phyloP scores from a whole-genome alignment of 2,888 invertebrate species.

The Aporophyla nigra region DNA sequence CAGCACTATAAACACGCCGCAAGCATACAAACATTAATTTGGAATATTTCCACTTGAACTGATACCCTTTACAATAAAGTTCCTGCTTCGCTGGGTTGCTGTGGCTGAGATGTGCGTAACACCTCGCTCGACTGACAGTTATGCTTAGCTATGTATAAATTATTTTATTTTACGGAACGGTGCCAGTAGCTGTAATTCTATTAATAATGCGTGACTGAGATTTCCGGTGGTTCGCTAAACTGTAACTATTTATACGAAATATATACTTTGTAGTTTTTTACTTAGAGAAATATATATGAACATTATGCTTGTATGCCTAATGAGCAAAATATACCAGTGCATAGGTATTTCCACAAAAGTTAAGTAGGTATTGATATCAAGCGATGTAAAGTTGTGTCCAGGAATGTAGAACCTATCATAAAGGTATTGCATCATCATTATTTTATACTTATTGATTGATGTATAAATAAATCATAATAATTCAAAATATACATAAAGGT shows the following conservation, averaged over 20 bases:
- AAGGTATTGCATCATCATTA: not conserved
- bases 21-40: not conserved
- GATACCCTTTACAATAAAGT: not conserved
- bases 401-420: not conserved
- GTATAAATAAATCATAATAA: constrained; percentile 7
- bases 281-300: constrained; percentile 6
- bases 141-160: constrained; percentile 11
- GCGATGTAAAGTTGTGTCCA: constrained; percentile 2
- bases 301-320: not conserved
- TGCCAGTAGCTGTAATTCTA: constrained; percentile 37
- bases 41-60: not conserved
- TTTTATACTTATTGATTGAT: constrained; percentile 9
- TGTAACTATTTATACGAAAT: constrained; percentile 7
- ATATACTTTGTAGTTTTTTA: constrained; percentile 21
- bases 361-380: not conserved
- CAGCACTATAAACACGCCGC: not conserved
- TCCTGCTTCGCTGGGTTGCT: not conserved
- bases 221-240: not conserved
- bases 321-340: not conserved
- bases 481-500: not conserved
- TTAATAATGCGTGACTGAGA: constrained; percentile 7
- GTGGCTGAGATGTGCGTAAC: not conserved
- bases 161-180: constrained; percentile 18
- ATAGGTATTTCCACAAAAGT: constrained; percentile 5
- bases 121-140: constrained; percentile 4